Percentiles rank a stretch among this genome's conserved stretches.
These are phyloP conservation scores for Chaetogeoica ovagalla DNA, from an alignment of 2,888 invertebrate species.

Conservation along the genomic window DNA sequence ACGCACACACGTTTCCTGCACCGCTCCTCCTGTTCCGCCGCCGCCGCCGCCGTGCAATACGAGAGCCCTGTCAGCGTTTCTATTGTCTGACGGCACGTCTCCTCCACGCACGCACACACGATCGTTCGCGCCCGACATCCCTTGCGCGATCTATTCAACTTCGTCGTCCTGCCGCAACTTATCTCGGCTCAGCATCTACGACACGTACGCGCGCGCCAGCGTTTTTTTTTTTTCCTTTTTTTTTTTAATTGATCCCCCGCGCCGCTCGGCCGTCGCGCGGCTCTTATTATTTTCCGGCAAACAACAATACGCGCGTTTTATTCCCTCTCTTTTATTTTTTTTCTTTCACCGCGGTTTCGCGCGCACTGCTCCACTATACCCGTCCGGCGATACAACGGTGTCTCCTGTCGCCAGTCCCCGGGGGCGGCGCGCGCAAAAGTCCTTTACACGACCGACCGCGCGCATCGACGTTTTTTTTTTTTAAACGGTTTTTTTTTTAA, in stretches of 20 bases:
- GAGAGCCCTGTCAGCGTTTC: conserved; percentile 36
- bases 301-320: conserved; percentile 35
- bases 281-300: conserved; percentile 29
- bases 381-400: background rate
- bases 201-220: conserved; percentile 43
- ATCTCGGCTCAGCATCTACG: conserved; percentile 50
- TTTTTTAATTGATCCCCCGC: conserved; percentile 49
- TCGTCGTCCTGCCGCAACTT: conserved; percentile 35
- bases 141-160: conserved; percentile 39
- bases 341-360: conserved; percentile 11
- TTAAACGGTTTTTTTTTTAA: no score
- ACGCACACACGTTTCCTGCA: conserved; percentile 4
- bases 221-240: no score
- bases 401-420: background rate
- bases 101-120: conserved; percentile 17
- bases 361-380: background rate
- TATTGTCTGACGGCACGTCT: conserved; percentile 51
- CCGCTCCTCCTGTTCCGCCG: background rate
- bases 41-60: conserved; percentile 22
- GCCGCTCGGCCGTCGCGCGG: conserved; percentile 13
- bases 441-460: background rate
- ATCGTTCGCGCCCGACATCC: conserved; percentile 7
- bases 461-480: no score
- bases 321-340: background rate
- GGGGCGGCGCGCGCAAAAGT: background rate